phyloP scores from a whole-genome alignment of 2,113 vertebrate species.

The Myiopsitta monachus region DNA sequence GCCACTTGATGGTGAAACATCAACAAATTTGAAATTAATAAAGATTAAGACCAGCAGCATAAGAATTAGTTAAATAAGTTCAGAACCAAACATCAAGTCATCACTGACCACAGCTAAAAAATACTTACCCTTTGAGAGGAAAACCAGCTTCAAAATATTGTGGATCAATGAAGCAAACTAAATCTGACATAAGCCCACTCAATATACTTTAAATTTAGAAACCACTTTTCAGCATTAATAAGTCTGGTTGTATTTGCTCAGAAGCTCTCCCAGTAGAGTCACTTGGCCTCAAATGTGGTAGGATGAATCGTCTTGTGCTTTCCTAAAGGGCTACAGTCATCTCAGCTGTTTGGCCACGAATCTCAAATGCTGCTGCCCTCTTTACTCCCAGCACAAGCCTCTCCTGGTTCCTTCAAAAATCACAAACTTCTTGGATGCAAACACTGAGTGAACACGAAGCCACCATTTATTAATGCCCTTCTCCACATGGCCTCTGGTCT shows the following conservation, averaged over 20 bases:
- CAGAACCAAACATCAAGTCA: neutral
- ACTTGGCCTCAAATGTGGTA: neutral
- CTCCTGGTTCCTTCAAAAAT: neutral
- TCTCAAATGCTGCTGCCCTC: neutral
- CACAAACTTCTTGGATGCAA: neutral
- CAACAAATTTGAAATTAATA: neutral
- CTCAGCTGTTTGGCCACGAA: neutral
- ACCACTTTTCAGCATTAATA: neutral
- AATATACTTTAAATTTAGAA: neutral
- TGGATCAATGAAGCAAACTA: neutral
- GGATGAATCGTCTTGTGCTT: neutral
- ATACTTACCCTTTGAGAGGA: neutral
- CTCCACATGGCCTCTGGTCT: neutral
- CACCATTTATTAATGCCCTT: neutral
- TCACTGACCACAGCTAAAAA: neutral
- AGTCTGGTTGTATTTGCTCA: neutral
- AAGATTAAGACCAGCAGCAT: neutral
- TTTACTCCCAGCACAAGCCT: neutral
- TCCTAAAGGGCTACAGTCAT: neutral
- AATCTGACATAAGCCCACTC: neutral
- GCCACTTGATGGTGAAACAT: neutral
- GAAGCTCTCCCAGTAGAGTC: neutral
- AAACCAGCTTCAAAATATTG: neutral
- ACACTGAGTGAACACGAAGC: neutral
- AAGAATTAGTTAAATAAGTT: neutral